Base-by-base conservation (phyloP, 2,888 invertebrate species). In the Lasius fuliginosus region DNA sequence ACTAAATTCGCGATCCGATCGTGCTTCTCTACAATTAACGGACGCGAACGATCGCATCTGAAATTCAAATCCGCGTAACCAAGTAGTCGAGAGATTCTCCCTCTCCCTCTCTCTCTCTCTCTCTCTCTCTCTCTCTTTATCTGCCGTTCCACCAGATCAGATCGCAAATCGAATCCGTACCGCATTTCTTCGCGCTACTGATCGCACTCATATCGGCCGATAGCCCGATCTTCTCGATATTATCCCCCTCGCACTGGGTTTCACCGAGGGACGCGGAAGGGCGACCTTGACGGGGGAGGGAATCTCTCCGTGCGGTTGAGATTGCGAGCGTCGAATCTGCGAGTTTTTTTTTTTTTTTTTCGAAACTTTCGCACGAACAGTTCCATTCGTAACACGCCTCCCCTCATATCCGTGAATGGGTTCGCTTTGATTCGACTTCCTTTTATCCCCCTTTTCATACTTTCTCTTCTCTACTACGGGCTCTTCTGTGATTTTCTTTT, bases 291-390 rank as follows among this genome's bases (percentile, higher is more conserved):
- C 46, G 56, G 5, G 60, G 71, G 58, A 71, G 60, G 67, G 46
- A 75, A 82, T 83, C 46, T 82, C 46, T 67, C 18, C 18, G 53
- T 36, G 65, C 68, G 60, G 62, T 46, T 65, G 60, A 79, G 56
- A 58, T 86, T 60, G 77, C 73, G 83, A 76, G 58, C 64, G 69
- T 53, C n/a, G 49, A 62, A 83, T 62, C 62, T 62, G 49, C 67
- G 53, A 65, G 49, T 53, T 53, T n/a, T 18, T 18, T 46, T 46
- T 49, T n/a, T 77, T 76, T 74, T 73, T 64, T 74, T 88, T 12
- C 30, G 53, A 82, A 82, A 85, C 79, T 89, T 87, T 79, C 27
- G 49, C 49, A 67, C 42, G 56, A 74, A 77, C 58, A 73, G 71
- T 82, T 79, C 40, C 71, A 62, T 18, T 83, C 60, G 76, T 53